Evolutionary conservation across 64 coral and sea anemone genomes (phyloP), one percentile per base, ranked within the genome.

Genomic region (Pocillopora verrucosa): DNA sequence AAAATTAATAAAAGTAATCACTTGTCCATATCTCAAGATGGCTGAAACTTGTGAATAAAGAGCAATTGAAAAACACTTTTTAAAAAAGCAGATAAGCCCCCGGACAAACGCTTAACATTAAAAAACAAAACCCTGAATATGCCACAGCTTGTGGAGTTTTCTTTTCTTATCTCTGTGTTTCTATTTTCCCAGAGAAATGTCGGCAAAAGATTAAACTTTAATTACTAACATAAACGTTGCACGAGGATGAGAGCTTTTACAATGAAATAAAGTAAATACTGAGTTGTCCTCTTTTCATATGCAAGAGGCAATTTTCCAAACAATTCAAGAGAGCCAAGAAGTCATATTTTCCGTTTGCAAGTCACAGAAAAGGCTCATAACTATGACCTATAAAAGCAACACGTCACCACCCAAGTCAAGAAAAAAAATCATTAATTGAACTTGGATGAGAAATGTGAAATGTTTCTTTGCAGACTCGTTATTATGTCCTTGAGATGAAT

Each of bases 401-500:
- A 25, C 35, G 79, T 26, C 79, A 64, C 19, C 79, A 64, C 19
- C 25, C 58, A 13, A 81, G 79, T 81, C 62, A 81, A 81, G 56
- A 62, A 17, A 34, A 61, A 62, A 51, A 51, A 51, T 51, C 41
- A 51, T 51, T 51, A 51, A 64, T 81, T 63, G 79, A 62, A 15
- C 25, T 56, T 77, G 34, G 58, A 7, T 25, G 58, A 24, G 15
- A 64, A n/a, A 24, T 4, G 56, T 59, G 34, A 59, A 25, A 4
- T 79, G 25, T 63, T 83, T 83, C 61, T 68, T 83, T 83, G 67
- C 65, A 67, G 34, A 16, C 36, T 10, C 16, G 34, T 41, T 83
- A 67, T 83, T 64, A 83, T 41, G 80, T 68, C 67, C 80, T 83
- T 83, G 60, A 83, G 13, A 62, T 41, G 80, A 83, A 68, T 41